Percentiles rank a stretch among this genome's conserved stretches.
These are phyloP conservation scores for Sebastes umbrosus DNA, from an alignment of 2,797 vertebrate genomes.

Conservation along the genomic window DNA sequence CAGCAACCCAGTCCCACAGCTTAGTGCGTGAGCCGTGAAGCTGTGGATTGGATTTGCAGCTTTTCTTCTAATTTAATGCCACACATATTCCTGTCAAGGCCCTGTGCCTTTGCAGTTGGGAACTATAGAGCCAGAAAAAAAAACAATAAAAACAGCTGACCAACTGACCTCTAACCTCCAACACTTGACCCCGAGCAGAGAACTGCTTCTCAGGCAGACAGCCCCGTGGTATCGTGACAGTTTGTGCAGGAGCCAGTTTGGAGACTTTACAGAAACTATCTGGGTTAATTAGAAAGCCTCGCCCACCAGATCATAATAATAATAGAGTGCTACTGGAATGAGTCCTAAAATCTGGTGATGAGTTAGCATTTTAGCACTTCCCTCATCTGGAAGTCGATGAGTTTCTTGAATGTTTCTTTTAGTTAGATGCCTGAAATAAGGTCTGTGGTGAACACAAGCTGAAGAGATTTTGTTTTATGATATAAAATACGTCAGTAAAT, in stretches of 20 bases:
- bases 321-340: not conserved
- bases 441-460: too few species aligned
- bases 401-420: too few species aligned
- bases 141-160: not conserved
- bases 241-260: not conserved
- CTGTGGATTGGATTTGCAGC: slow-evolving; percentile 25
- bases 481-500: too few species aligned
- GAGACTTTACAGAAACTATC: slow-evolving; percentile 3
- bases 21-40: slow-evolving; percentile 4
- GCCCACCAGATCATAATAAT: not conserved
- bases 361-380: too few species aligned
- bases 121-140: not conserved
- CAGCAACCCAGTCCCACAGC: not conserved
- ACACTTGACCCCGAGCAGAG: not conserved
- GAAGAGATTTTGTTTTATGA: too few species aligned
- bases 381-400: too few species aligned
- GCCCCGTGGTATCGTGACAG: not conserved
- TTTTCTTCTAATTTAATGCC: slow-evolving; percentile 10
- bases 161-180: slow-evolving; percentile 8
- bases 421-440: too few species aligned
- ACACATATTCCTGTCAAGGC: not conserved
- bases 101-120: not conserved
- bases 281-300: not conserved
- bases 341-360: too few species aligned
- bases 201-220: not conserved